Evolutionary conservation across 1,140 invertebrate species (phyloP), one percentile per base, ranked within the genome.

Genomic region (Capitella teleta): DNA sequence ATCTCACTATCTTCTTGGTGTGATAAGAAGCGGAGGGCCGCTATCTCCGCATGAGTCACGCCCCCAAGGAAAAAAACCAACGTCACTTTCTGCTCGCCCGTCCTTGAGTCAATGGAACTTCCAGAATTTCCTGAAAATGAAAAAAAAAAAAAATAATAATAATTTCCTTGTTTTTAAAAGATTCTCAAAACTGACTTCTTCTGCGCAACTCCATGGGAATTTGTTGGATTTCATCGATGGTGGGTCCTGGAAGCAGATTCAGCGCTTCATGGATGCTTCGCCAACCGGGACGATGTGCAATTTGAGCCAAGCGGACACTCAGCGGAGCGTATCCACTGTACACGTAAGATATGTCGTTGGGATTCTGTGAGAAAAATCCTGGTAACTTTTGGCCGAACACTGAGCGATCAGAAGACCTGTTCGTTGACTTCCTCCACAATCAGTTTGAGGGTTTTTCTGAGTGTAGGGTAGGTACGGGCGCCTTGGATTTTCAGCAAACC

Each of bases 41-140:
- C 88, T 59, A 98, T 79, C 67, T 98, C 94, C 2, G 91, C 86
- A 76, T 85, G 95, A 0, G 93, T 98, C 64, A 91, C 92, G 2
- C 94, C 94, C 10, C 94, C 93, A 19, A 97, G 82, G 64, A 96
- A 95, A 64, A 94, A 90, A 0, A 97, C 87, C 4, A 97, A 67
- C n/a, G 92, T 82, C 1, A 91, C 81, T 61, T 70, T 73, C 57
- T 71, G 70, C 28, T 76, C 74, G 16, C 63, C 64, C 2, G 43
- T 40, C 46, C 56, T 66, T 37, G 71, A 73, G 58, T 71, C 64
- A 28, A 67, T 60, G 5, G 73, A 75, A 16, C 60, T 62, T 8
- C 66, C 61, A 24, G 72, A 74, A 28, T 58, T 61, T 45, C 67
- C 70, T 73, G 50, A 0, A 56, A 56, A 52, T 14, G 18, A 32